Evolutionary conservation across 2,888 invertebrate species (phyloP).

Genomic region (Drosophila setosimentum): DNA sequence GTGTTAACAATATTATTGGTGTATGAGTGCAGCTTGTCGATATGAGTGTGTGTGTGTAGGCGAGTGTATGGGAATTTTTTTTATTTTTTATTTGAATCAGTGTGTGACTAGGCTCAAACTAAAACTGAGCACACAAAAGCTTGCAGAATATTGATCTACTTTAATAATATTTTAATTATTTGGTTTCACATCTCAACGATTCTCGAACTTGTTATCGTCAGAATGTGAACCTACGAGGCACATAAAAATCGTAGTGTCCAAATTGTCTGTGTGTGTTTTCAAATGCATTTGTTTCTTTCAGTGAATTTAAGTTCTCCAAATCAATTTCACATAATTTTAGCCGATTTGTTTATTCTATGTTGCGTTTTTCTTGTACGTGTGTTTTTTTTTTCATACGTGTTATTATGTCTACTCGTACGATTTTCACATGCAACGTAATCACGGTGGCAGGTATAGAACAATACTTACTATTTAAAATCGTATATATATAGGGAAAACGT

Average conservation of each 20-base stretch:
- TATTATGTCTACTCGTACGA: slow-evolving; percentile 53
- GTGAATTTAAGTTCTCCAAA: not conserved
- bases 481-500: slow-evolving; percentile 17
- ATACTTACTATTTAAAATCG: slow-evolving; percentile 29
- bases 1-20: slow-evolving; percentile 37
- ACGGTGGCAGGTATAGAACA: slow-evolving; percentile 3
- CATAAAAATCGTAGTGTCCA: slow-evolving; percentile 48
- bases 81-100: not conserved
- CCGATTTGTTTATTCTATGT: slow-evolving; percentile 49
- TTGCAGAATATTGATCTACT: not conserved
- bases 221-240: slow-evolving; percentile 30
- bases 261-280: not conserved
- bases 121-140: slow-evolving; percentile 17
- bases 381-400: not conserved
- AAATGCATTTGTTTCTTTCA: slow-evolving; percentile 1
- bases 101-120: slow-evolving; percentile 46
- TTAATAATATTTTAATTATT: not conserved
- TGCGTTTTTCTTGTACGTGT: not conserved
- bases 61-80: not conserved
- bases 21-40: slow-evolving; percentile 22
- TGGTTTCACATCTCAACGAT: not conserved
- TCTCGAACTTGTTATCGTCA: not conserved
- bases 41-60: slow-evolving; percentile 6
- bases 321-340: slow-evolving; percentile 1
- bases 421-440: slow-evolving; percentile 56